Evolutionary conservation across 2,797 vertebrate species (phyloP).

Genomic region (Anguilla megastoma): DNA sequence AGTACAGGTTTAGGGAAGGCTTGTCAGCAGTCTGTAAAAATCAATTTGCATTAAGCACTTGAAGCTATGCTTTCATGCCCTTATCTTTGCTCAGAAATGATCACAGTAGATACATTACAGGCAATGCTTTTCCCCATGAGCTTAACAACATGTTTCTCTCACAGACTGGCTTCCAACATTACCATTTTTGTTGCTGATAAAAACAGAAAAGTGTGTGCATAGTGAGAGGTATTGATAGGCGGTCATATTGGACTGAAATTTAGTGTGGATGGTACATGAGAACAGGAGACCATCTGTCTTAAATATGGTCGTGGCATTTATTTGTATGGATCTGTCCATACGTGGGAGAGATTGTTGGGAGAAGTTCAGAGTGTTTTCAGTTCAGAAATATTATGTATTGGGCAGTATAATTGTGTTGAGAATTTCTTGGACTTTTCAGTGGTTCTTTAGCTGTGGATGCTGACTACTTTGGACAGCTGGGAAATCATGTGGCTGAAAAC

Average conservation of each 20-base stretch:
- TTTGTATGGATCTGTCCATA: not conserved
- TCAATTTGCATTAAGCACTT: slow-evolving; percentile 10
- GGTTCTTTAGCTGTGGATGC: not conserved
- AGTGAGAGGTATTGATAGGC: not conserved
- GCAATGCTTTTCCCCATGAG: not conserved
- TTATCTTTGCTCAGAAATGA: not conserved
- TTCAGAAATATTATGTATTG: not conserved
- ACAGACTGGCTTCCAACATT: not conserved
- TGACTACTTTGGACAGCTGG: not conserved
- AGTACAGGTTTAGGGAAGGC: not conserved
- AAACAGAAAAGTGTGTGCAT: not conserved
- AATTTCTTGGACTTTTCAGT: not conserved
- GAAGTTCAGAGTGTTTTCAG: not conserved
- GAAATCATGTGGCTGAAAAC: not conserved
- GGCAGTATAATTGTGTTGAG: not conserved
- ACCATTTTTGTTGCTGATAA: not conserved
- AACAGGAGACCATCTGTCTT: not conserved
- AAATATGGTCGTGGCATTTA: not conserved
- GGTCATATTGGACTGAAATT: not conserved
- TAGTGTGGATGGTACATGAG: not conserved
- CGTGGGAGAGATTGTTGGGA: no score
- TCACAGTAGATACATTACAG: not conserved
- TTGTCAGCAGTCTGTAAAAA: slow-evolving; percentile 15
- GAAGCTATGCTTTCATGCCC: not conserved
- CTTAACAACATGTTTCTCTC: not conserved